Conservation (phyloP, 2,888 invertebrate species). For the Xestia rhomboidea region DNA sequence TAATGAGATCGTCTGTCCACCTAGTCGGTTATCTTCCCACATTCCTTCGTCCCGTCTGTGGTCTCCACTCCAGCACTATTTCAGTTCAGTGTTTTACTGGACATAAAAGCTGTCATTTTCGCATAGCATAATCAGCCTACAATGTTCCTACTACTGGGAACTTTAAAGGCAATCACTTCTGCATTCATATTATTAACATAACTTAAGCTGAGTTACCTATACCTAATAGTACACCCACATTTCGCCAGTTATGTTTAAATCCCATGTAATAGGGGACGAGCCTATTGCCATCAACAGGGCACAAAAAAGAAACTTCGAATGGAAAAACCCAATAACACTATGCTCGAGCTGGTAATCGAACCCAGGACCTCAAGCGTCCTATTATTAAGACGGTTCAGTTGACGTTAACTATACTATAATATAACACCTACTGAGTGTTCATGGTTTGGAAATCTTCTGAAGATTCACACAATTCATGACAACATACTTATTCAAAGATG, state of each 20-base stretch:
- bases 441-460: background rate
- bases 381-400: too few relatives aligned
- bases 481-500: background rate
- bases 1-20: background rate
- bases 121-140: background rate
- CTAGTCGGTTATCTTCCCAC: background rate
- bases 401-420: background rate
- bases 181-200: background rate
- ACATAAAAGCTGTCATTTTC: background rate
- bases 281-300: background rate
- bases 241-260: background rate
- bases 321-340: background rate
- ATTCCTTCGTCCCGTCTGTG: background rate
- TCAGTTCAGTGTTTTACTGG: background rate
- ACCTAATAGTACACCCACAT: background rate
- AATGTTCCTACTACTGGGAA: background rate
- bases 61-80: background rate
- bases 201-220: too few relatives aligned
- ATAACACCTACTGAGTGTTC: background rate
- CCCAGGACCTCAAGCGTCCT: background rate
- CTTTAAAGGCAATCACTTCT: background rate
- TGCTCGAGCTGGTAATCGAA: background rate
- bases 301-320: background rate
- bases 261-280: background rate
- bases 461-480: background rate